Percentiles rank a stretch among this genome's conserved stretches.
Evolutionary conservation across 1,140 invertebrate genomes (phyloP).

Genomic region (Galendromus occidentalis): DNA sequence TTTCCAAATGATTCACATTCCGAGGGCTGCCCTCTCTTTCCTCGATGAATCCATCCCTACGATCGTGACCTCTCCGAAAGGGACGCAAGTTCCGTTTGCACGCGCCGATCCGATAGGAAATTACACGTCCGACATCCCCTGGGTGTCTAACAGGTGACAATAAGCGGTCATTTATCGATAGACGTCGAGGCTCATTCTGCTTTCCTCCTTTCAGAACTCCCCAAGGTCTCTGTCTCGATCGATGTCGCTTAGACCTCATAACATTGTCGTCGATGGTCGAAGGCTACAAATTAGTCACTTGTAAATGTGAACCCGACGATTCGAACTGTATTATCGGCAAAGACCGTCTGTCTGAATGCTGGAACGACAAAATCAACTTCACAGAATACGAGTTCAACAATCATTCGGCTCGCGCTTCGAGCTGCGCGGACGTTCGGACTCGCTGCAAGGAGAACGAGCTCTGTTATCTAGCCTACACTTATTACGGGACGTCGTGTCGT

Average conservation of each 20-base stretch:
- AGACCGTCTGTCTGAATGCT: neutral
- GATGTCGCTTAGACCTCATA: neutral
- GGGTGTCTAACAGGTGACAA: too few species aligned
- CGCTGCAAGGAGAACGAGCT: neutral
- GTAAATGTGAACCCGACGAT: neutral
- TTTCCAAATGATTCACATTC: too few species aligned
- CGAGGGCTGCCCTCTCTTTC: too few species aligned
- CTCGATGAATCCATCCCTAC: too few species aligned
- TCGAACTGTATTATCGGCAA: neutral
- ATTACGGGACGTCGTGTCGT: neutral
- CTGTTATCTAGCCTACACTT: neutral
- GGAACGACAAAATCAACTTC: neutral
- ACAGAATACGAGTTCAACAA: neutral
- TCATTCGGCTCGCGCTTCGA: neutral
- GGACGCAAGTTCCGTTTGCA: too few species aligned
- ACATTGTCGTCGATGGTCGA: slow-evolving; percentile 1
- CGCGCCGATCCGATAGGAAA: too few species aligned
- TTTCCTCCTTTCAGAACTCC: neutral
- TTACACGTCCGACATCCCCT: too few species aligned
- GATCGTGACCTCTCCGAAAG: too few species aligned
- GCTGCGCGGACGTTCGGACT: neutral
- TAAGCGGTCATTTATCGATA: too few species aligned
- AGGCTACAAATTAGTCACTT: neutral
- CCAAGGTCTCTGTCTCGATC: neutral
- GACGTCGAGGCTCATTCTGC: neutral